Base-by-base conservation (phyloP, 2,113 vertebrate genomes). In the Sturnus vulgaris region DNA sequence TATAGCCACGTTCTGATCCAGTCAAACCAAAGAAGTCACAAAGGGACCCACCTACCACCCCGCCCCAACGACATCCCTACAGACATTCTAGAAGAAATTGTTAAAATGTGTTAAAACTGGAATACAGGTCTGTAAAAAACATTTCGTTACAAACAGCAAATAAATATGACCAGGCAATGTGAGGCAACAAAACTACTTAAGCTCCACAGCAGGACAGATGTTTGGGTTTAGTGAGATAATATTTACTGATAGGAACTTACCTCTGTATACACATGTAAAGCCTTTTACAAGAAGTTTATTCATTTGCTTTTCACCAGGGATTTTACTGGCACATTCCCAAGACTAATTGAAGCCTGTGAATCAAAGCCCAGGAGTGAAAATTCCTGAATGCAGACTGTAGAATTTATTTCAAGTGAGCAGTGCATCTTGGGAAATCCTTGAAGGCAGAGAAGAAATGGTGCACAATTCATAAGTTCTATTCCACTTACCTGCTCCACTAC, bases 261-360 rank as follows among this genome's bases (percentile, higher is more conserved):
- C 60, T 94, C 60, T 82, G 39, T 60, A 72, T 86, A 75, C 49
- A 83, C 37, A 56, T 37, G 15, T 63, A 83, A 96, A 63, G 42
- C 20, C 28, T 66, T 92, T 84, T 78, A 66, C 66, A 85, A 94
- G 82, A 96, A 92, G 33, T 92, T 80, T 88, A 65, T 95, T 86
- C 35, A 3, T 61, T 66, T 56, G 6, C 50, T 73, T 84, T 88
- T 80, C 79, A 64, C 68, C 27, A 49, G 31, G 39, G 42, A 71
- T 63, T 85, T 93, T 88, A 28, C 35, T 91, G 91, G 57, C 84
- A 12, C 1, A 1, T 70, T 66, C n/a, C 44, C 73, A 85, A n/a
- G 53, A 47, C 0, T 50, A 86, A 40, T 7, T 89, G 59, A 90
- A 93, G 22, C 44, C 68, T 70, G 75, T 59, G 33, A 33, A 59